Evolutionary conservation across 2,888 invertebrate genomes (phyloP).

Genomic region (Blastobasis adustella): DNA sequence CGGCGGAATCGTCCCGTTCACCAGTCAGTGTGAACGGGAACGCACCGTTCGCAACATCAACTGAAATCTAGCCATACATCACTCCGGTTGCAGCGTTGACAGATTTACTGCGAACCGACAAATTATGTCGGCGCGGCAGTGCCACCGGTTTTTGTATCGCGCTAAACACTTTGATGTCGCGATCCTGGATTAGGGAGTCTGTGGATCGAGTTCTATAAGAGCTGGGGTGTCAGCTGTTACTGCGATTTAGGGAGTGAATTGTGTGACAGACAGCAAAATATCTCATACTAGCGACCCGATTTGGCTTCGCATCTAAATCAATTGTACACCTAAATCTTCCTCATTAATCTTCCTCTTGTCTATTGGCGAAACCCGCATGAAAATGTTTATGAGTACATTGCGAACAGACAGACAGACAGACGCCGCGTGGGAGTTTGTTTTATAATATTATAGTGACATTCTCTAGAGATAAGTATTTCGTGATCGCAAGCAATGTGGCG

Average conservation of each 20-base stretch:
- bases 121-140: constrained; percentile 16
- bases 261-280: neutral
- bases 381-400: too few species aligned
- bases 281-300: too few species aligned
- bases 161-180: constrained; percentile 3
- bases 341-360: too few species aligned
- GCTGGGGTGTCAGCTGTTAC: neutral
- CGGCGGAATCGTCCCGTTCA: too few species aligned
- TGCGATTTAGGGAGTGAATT: neutral
- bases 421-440: too few species aligned
- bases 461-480: too few species aligned
- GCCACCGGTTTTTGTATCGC: constrained; percentile 1
- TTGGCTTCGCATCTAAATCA: too few species aligned
- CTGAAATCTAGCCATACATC: constrained; percentile 16
- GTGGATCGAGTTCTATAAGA: neutral
- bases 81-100: constrained; percentile 17
- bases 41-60: neutral
- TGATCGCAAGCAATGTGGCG: too few species aligned
- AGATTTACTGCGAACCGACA: constrained; percentile 20
- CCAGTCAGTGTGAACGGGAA: constrained; percentile 1
- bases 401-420: too few species aligned
- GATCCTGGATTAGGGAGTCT: neutral
- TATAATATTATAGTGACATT: too few species aligned
- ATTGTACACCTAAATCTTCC: too few species aligned
- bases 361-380: too few species aligned